Evolutionary conservation across 2,113 vertebrate genomes (phyloP).

Genomic region (Epinephelus lanceolatus): DNA sequence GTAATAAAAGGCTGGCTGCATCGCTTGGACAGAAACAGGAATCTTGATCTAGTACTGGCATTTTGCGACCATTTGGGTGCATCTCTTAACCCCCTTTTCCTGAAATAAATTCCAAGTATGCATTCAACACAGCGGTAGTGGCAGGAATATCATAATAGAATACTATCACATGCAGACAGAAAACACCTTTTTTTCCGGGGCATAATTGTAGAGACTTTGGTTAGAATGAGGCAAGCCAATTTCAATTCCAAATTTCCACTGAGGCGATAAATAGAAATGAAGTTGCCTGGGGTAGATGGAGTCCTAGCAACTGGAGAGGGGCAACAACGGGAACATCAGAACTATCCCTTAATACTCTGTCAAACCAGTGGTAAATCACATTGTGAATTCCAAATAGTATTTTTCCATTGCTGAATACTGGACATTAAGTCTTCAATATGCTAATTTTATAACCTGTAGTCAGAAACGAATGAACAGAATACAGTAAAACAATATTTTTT

Average conservation of each 20-base stretch:
- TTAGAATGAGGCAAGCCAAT: slow-evolving; percentile 19
- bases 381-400: neutral
- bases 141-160: neutral
- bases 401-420: neutral
- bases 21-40: slow-evolving; percentile 3
- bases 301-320: slow-evolving; percentile 21
- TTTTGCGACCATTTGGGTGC: neutral
- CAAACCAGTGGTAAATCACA: slow-evolving; percentile 21
- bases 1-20: neutral
- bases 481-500: neutral
- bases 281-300: slow-evolving; percentile 28
- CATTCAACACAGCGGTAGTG: neutral
- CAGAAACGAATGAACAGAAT: neutral
- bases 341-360: slow-evolving; percentile 31
- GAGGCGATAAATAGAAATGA: slow-evolving; percentile 46
- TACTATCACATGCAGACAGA: slow-evolving; percentile 7
- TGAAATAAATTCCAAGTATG: slow-evolving; percentile 1
- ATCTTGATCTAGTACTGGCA: neutral
- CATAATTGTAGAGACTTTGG: slow-evolving; percentile 1
- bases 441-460: neutral
- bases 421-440: neutral
- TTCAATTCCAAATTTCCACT: slow-evolving; percentile 49
- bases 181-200: slow-evolving; percentile 27
- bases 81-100: slow-evolving; percentile 13
- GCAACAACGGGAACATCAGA: slow-evolving; percentile 8